These are phyloP conservation scores for Caenorhabditis sp. DNA, from an alignment of 2,888 invertebrate genomes.

Conservation along the genomic window DNA sequence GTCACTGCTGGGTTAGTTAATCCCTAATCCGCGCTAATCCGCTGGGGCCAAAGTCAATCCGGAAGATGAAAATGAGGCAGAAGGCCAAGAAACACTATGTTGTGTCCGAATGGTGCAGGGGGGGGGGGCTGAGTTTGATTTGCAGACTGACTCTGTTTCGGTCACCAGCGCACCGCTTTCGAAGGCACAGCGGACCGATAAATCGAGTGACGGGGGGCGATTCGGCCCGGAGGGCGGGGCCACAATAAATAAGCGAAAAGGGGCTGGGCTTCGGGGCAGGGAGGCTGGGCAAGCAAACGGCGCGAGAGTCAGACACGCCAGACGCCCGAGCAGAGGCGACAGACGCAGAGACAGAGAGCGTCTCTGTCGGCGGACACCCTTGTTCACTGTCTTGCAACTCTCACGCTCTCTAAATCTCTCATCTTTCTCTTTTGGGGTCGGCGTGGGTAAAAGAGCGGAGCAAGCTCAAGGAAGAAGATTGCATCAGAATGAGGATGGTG, in stretches of 20 bases:
- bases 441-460: conserved; percentile 26
- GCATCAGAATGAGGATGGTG: conserved; percentile 53
- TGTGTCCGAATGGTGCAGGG: neutral
- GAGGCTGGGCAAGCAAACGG: conserved; percentile 29
- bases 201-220: conserved; percentile 61
- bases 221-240: conserved; percentile 55
- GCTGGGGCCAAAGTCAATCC: conserved; percentile 39
- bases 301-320: conserved; percentile 22
- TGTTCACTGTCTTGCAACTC: conserved; percentile 15
- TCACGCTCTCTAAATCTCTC: conserved; percentile 30
- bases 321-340: too few species aligned
- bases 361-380: conserved; percentile 13
- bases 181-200: conserved; percentile 60
- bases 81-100: conserved; percentile 20
- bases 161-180: conserved; percentile 40
- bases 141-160: conserved; percentile 43
- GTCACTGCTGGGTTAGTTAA: conserved; percentile 27
- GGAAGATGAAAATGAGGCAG: conserved; percentile 14
- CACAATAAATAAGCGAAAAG: conserved; percentile 65
- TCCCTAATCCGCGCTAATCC: conserved; percentile 36
- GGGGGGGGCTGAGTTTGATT: conserved; percentile 6
- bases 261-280: conserved; percentile 48
- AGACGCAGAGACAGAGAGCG: conserved; percentile 50
- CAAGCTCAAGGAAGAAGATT: conserved; percentile 52
- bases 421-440: conserved; percentile 17